Evolutionary conservation across 53 echinoderm and acorn worm species (phyloP), one percentile per base, ranked within the genome.

Genomic region (Holothuria leucospilota): DNA sequence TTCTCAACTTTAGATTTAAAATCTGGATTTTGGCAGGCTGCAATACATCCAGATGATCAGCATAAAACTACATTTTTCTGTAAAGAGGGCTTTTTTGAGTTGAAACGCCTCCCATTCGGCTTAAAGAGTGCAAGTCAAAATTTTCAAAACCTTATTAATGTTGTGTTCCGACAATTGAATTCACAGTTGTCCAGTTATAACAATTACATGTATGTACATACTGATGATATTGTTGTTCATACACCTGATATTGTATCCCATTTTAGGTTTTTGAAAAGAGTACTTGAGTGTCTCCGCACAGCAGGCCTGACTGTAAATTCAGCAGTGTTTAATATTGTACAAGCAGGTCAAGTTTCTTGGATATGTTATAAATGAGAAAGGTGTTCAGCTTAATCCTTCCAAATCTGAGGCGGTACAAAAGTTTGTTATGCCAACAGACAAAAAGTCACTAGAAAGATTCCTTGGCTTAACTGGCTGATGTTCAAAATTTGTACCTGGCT

Each of bases 391-490:
- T 14, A 39, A 80, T 39, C 81, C 81, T 25, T 59, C 59, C 10
- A 80, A 80, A 21, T 80, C 27, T 58, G 52, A 79, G 59, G 51
- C 80, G 13, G 80, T 79, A 15, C 80, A 58, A 29, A 59, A 80
- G 8, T 80, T 52, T 40, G 59, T 34, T 25, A 18, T 0, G 20
- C 61, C 60, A 58, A 1, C 24, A 34, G 28, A 80, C 24, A 80
- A 26, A 29, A 80, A 80, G 34, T 51, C 86, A 4, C 56, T 85
- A 20, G 85, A 89, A 27, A 41, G 89, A n/a, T 89, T 85, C 29
- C 51, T 89, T 5, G 85, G 90, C n/a, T 38, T 89, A 65, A 24
- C 75, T 11, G 85, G 68, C 23, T 89, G 90, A 85, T 89, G 53
- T 41, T 34, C 86, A 25, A 84, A 89, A 24, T 86, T 77, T 62